Percentiles rank a stretch among this genome's conserved stretches.
Evolutionary conservation across 2,888 invertebrate species (phyloP).

Genomic region (Synanthedon myopaeformis): DNA sequence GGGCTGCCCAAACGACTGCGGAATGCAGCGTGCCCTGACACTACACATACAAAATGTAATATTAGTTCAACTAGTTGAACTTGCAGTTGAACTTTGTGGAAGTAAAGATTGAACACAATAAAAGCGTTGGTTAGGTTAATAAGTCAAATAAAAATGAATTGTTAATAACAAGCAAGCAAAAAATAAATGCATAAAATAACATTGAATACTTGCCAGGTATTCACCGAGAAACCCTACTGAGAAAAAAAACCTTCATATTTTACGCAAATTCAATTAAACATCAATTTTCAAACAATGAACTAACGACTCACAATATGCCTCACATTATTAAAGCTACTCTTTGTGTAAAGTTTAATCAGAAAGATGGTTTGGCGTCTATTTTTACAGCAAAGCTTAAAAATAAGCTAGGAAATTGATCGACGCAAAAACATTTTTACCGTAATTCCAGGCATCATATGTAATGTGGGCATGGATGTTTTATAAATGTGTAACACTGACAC

Average conservation of each 20-base stretch:
- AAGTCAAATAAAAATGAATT: no score
- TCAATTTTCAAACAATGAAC: not conserved
- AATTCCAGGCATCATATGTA: conserved; percentile 63
- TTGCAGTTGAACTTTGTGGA: no score
- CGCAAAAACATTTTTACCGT: conserved; percentile 42
- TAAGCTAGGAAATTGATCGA: conserved; percentile 14
- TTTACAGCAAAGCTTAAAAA: conserved; percentile 31
- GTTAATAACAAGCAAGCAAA: no score
- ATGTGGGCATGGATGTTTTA: conserved; percentile 51
- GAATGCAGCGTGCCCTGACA: no score
- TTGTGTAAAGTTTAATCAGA: conserved; percentile 1
- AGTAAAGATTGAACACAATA: no score
- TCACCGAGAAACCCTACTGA: not conserved
- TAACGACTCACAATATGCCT: not conserved
- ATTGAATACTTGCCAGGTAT: no score
- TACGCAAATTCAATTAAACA: not conserved
- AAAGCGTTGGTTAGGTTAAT: no score
- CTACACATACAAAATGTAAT: no score
- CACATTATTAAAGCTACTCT: not conserved
- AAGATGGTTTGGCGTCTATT: conserved; percentile 25
- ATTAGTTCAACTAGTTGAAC: no score
- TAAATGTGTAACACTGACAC: conserved; percentile 19
- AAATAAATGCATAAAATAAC: no score
- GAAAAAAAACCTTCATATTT: not conserved
- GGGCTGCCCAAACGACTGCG: no score